Evolutionary conservation across 2,797 vertebrate genomes (phyloP).

Genomic region (Strix occidentalis): DNA sequence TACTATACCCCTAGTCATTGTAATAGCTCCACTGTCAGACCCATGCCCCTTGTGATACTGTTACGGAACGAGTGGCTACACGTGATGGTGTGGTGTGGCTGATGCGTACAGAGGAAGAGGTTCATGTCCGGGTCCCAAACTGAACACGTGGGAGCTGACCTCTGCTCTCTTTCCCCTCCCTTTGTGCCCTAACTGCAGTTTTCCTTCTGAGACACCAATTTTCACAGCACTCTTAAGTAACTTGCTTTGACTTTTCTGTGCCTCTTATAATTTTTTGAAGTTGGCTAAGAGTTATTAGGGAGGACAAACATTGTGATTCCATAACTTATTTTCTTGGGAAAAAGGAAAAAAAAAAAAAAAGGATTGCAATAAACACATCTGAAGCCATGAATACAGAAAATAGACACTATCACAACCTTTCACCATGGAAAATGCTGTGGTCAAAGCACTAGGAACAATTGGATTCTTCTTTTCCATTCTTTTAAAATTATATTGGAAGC

Average conservation of each 20-base stretch:
- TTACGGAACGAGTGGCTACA: not conserved
- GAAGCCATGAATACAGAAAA: not conserved
- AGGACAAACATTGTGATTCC: not conserved
- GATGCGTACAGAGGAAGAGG: fast-evolving
- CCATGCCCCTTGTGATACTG: fast-evolving
- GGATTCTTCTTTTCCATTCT: not conserved
- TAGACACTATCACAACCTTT: not conserved
- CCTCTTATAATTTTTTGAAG: not conserved
- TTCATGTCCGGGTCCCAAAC: not conserved
- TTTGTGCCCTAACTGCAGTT: not conserved
- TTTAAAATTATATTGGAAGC: not conserved
- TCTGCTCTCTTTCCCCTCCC: not conserved
- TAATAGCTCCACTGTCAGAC: not conserved
- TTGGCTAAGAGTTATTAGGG: not conserved
- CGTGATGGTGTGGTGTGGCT: fast-evolving
- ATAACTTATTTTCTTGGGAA: not conserved
- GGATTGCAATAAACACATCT: not conserved
- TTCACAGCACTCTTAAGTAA: not conserved
- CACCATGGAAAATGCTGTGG: not conserved
- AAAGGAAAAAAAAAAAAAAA: too few species aligned
- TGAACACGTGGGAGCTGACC: fast-evolving
- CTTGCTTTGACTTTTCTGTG: not conserved
- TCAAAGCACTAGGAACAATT: not conserved
- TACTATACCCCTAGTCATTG: not conserved
- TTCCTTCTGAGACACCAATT: not conserved